A percentile compares a stretch with the other conserved stretches of the same genome.
Evolutionary conservation across 2,888 invertebrate species (phyloP).

Genomic region (Ptychoptera contaminata): DNA sequence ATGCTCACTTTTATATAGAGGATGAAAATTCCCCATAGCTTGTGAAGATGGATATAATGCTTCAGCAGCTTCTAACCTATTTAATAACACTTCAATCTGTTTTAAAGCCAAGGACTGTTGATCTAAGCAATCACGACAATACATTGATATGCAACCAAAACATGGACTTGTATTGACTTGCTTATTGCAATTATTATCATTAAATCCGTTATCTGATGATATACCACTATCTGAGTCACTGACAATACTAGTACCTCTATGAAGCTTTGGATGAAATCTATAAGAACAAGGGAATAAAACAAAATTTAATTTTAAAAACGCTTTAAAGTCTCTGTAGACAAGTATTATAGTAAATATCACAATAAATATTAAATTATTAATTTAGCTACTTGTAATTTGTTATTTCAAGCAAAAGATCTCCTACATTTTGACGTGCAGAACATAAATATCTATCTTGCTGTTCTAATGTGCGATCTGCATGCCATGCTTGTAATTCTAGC

Average conservation of each 20-base stretch:
- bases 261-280: conserved; percentile 22
- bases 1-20: conserved; percentile 33
- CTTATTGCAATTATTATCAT: conserved; percentile 6
- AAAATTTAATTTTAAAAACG: not conserved
- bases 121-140: conserved; percentile 51
- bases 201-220: conserved; percentile 16
- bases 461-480: conserved; percentile 55
- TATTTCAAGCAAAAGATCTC: conserved; percentile 54
- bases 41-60: conserved; percentile 71
- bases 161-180: conserved; percentile 21
- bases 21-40: conserved; percentile 60
- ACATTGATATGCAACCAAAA: conserved; percentile 55
- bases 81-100: conserved; percentile 55
- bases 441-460: conserved; percentile 68
- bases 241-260: conserved; percentile 20
- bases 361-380: not conserved
- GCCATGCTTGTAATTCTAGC: conserved; percentile 76
- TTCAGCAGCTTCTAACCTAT: conserved; percentile 58
- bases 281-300: not conserved
- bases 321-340: not conserved
- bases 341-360: not conserved
- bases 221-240: conserved; percentile 26
- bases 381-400: conserved; percentile 50
- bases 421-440: conserved; percentile 54
- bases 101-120: conserved; percentile 58